phyloP scores from a whole-genome alignment of 1,140 invertebrate genomes.

The Listronotus oregonensis region DNA sequence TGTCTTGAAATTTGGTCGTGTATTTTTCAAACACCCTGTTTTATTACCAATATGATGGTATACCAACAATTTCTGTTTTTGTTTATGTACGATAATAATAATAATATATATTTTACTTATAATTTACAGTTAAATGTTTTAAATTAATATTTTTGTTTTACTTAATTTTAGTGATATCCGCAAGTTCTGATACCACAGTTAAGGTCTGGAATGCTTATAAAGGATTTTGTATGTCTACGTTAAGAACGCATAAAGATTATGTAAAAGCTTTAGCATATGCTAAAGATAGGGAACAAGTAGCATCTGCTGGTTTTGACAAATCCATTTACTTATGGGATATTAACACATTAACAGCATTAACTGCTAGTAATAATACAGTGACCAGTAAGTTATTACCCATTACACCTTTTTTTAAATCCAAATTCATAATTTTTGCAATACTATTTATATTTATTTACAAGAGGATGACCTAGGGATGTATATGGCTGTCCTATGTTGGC shows the following conservation, averaged over 20 bases:
- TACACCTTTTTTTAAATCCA: too few relatives aligned
- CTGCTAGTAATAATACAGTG: constrained; percentile 98
- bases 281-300: constrained; percentile 96
- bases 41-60: too few relatives aligned
- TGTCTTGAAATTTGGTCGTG: too few relatives aligned
- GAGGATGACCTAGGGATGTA: too few relatives aligned
- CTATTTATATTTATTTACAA: too few relatives aligned
- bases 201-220: constrained; percentile 99
- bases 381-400: constrained; percentile 77
- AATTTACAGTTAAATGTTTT: too few relatives aligned
- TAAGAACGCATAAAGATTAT: constrained; percentile 98
- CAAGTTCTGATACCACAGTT: constrained; percentile 98
- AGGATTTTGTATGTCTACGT: constrained; percentile 98
- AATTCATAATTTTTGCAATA: too few relatives aligned
- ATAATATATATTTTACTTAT: too few relatives aligned
- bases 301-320: constrained; percentile 95
- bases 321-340: constrained; percentile 99
- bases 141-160: constrained; percentile 48
- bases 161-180: constrained; percentile 84
- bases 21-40: too few relatives aligned
- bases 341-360: constrained; percentile 95
- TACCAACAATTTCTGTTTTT: too few relatives aligned
- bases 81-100: too few relatives aligned
- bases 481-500: too few relatives aligned
- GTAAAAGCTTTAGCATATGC: constrained; percentile 98